Evolutionary conservation across 2,797 vertebrate genomes (phyloP).

Genomic region (Pipistrellus kuhlii): DNA sequence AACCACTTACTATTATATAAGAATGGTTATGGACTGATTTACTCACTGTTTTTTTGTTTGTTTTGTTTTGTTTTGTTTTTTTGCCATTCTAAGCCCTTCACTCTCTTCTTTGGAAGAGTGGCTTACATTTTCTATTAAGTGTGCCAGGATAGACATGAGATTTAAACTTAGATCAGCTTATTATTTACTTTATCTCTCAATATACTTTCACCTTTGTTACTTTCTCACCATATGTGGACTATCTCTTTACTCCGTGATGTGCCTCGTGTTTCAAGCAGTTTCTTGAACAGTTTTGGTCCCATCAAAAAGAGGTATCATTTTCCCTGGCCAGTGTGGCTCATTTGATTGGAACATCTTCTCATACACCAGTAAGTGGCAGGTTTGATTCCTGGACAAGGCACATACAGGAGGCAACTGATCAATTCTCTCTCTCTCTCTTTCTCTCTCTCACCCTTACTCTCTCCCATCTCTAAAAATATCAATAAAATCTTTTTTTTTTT

Average conservation of each 20-base stretch:
- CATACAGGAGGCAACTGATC: not conserved
- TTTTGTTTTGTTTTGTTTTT: not conserved
- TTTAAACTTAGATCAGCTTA: not conserved
- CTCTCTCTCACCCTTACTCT: too few species aligned
- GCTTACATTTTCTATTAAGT: not conserved
- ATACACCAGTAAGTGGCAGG: not conserved
- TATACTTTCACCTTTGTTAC: not conserved
- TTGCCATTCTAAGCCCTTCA: not conserved
- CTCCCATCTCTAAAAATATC: not conserved
- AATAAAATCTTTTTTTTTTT: too few species aligned
- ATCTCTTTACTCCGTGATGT: not conserved
- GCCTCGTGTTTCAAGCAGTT: not conserved
- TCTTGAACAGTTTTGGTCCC: not conserved
- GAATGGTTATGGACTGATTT: not conserved
- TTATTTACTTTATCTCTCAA: conserved; percentile 4
- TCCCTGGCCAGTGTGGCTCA: not conserved
- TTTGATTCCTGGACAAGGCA: not conserved
- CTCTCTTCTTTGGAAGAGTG: not conserved
- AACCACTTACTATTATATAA: not conserved
- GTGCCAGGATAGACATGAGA: not conserved
- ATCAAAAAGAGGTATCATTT: not conserved
- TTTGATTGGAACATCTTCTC: not conserved
- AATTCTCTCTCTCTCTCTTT: not conserved
- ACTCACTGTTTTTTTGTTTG: not conserved
- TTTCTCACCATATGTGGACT: not conserved